Base-by-base conservation (phyloP, 1,140 invertebrate species). In the Metaphire vulgaris region DNA sequence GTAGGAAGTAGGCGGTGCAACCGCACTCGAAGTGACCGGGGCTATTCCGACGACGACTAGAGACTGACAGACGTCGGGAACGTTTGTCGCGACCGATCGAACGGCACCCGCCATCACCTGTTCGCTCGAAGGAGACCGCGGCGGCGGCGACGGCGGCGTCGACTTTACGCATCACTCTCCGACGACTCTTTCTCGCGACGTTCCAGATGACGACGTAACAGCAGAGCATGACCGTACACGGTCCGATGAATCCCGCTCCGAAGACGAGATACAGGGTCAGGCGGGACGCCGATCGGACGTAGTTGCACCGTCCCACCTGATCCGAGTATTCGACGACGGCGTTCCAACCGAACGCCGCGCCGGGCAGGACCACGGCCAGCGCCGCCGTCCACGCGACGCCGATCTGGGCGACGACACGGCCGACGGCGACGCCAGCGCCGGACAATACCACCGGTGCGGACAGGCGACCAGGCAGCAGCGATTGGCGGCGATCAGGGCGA, bases 241-340 rank as follows among this genome's bases (percentile, higher is more conserved):
- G 69, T 1, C 31, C 26, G 28, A 71, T 21, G 33, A 71, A 71
- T 15, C 69, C 69, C 26, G 33, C n/a, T 14, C 26, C 26, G 69
- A 71, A 71, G 1, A 71, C 69, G 32, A 71, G 31, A 21, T 71
- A 29, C 32, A 71, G 32, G 0, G 69, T 32, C 33, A 32, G 30
- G 2, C 33, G 31, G 31, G 69, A 71, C 32, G 31, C 69, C n/a
- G 69, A 71, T 32, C 69, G 31, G n/a, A 71, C 69, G 69, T 71
- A 71, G 6, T 29, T 71, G 29, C 69, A 71, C 2, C 69, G 69
- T 32, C 28, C 12, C n/a, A 71, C 33, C 32, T 71, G 69, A 31
- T 71, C 69, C 0, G 69, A 32, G 69, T 71, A 71, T 33, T 33
- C n/a, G n/a, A 71, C 69, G 28, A 71, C 26, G 26, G 69, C 69